Conservation (phyloP, 2,113 vertebrate species). For the Gorilla gorilla region DNA sequence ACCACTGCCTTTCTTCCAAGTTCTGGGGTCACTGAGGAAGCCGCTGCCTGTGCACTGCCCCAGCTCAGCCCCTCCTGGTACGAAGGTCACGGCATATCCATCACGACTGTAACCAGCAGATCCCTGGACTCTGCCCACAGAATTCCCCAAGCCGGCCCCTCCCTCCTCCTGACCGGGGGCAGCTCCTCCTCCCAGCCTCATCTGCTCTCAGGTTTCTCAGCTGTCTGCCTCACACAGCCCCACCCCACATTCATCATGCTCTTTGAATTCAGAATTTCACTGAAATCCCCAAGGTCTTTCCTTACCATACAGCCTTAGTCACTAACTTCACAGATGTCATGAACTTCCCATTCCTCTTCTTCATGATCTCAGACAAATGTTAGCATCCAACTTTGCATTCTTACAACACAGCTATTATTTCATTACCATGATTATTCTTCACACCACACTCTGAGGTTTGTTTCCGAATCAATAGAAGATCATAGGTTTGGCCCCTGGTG, state of each 20-base stretch:
- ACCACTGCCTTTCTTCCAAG: background rate
- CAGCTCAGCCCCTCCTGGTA: background rate
- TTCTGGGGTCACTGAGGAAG: background rate
- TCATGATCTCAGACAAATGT: background rate
- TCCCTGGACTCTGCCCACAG: background rate
- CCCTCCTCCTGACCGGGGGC: background rate
- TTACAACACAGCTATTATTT: accelerated
- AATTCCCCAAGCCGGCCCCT: background rate
- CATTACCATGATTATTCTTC: accelerated
- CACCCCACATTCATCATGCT: background rate
- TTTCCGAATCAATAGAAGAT: background rate
- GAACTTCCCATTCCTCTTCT: background rate
- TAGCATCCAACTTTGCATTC: accelerated
- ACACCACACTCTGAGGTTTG: accelerated
- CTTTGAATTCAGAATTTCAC: background rate
- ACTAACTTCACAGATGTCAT: background rate
- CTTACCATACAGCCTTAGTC: background rate
- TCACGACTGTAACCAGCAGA: accelerated
- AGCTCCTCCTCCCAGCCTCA: background rate
- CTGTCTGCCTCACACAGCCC: background rate
- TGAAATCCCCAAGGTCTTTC: background rate
- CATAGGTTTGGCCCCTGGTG: accelerated
- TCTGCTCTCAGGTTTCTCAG: too few relatives aligned
- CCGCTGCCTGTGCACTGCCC: accelerated
- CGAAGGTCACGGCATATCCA: accelerated